Conservation (phyloP, 2,113 vertebrate species). For the Pomatorhinus ruficollis region DNA sequence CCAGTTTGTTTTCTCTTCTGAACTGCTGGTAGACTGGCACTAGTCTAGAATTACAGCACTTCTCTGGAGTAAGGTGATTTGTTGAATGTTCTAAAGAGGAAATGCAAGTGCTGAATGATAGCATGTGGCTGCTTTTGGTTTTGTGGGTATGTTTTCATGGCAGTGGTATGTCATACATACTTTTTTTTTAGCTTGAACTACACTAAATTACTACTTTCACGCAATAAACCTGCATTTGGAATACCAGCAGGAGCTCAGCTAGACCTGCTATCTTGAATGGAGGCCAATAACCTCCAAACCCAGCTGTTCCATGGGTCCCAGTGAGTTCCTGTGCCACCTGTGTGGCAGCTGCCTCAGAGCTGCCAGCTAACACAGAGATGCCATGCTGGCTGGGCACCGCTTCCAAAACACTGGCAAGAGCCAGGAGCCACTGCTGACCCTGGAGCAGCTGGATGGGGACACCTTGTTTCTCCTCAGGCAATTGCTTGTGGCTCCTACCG, state of each 20-base stretch:
- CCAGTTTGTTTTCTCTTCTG: not conserved
- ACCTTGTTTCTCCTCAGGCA: not conserved
- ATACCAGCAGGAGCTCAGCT: not conserved
- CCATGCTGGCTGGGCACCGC: accelerated
- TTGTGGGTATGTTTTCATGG: not conserved
- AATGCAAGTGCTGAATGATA: not conserved
- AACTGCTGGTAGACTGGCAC: not conserved
- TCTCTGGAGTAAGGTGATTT: not conserved
- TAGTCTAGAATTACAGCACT: not conserved
- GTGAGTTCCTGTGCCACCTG: not conserved
- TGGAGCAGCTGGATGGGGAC: not conserved
- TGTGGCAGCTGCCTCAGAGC: not conserved
- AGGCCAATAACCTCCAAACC: not conserved
- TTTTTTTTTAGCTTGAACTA: not conserved
- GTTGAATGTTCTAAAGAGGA: not conserved
- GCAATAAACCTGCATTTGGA: not conserved
- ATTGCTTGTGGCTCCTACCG: accelerated
- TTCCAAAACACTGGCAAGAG: not conserved
- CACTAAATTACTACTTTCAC: not conserved
- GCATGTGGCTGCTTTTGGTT: constrained; percentile 5
- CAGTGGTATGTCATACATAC: not conserved
- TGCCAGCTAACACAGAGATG: not conserved
- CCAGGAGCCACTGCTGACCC: not conserved
- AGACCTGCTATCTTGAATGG: not conserved
- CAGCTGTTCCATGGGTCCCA: not conserved